Conservation (phyloP, 2,888 invertebrate species). For the Bombylius discolor region DNA sequence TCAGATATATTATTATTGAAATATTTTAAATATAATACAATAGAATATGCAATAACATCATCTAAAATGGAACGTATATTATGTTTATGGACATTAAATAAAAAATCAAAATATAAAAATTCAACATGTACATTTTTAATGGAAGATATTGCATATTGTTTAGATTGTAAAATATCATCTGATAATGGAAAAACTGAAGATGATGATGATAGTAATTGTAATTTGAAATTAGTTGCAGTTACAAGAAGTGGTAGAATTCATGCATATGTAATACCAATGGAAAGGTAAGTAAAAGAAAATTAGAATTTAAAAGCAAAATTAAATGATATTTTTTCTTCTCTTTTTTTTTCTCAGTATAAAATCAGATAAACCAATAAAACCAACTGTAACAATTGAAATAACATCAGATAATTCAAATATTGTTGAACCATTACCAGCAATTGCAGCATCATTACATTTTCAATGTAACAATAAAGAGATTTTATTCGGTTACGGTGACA, state of each 20-base stretch:
- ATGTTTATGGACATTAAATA: slow-evolving; percentile 30
- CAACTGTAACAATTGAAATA: slow-evolving; percentile 47
- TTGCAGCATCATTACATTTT: slow-evolving; percentile 36
- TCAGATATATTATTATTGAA: slow-evolving; percentile 41
- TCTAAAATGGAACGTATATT: slow-evolving; percentile 33
- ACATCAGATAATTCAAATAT: slow-evolving; percentile 41
- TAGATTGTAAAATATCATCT: slow-evolving; percentile 37
- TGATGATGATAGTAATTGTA: slow-evolving; percentile 37
- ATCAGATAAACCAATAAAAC: slow-evolving; percentile 48
- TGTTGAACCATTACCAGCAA: slow-evolving; percentile 42
- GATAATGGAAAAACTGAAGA: slow-evolving; percentile 29
- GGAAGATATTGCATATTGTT: slow-evolving; percentile 51
- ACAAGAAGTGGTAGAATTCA: slow-evolving; percentile 69
- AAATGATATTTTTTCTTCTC: neutral
- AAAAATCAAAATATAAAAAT: slow-evolving; percentile 36
- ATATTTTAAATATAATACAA: slow-evolving; percentile 20
- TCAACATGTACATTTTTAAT: slow-evolving; percentile 48
- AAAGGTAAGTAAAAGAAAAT: slow-evolving; percentile 39
- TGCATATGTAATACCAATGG: slow-evolving; percentile 61
- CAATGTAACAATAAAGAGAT: slow-evolving; percentile 34
- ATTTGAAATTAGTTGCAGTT: slow-evolving; percentile 37
- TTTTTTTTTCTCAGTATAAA: slow-evolving; percentile 21
- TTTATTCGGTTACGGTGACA: slow-evolving; percentile 45
- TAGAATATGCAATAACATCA: slow-evolving; percentile 29
- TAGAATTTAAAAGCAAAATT: neutral